A percentile compares a stretch with the other conserved stretches of the same genome.
phyloP scores from a whole-genome alignment of 2,888 invertebrate species.

The Tachina lurida region DNA sequence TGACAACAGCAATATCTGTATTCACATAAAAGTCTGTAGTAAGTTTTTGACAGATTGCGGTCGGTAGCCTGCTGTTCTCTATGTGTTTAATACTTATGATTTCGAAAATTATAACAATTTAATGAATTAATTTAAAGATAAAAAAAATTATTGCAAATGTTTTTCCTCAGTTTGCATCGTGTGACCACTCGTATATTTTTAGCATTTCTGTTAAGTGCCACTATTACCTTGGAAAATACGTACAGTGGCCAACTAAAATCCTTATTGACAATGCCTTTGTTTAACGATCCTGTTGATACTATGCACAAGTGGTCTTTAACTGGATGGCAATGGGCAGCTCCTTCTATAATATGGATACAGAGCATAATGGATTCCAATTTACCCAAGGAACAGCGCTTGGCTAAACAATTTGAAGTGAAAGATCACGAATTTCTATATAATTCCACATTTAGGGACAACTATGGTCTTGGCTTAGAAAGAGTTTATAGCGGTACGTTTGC shows the following conservation, averaged over 20 bases:
- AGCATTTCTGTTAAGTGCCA: slow-evolving; percentile 78
- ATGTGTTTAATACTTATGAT: too few relatives aligned
- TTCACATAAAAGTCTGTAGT: too few relatives aligned
- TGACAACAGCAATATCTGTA: too few relatives aligned
- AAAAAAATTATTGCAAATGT: too few relatives aligned
- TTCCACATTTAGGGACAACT: slow-evolving; percentile 76
- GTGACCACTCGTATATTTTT: slow-evolving; percentile 78
- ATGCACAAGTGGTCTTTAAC: slow-evolving; percentile 78
- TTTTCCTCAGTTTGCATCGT: slow-evolving; percentile 74
- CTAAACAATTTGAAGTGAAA: slow-evolving; percentile 77
- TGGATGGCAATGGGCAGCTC: slow-evolving; percentile 81
- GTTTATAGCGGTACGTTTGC: slow-evolving; percentile 77
- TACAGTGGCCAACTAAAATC: slow-evolving; percentile 82
- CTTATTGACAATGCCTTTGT: slow-evolving; percentile 79
- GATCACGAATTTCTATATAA: slow-evolving; percentile 78
- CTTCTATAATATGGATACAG: slow-evolving; percentile 79
- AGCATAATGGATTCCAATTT: slow-evolving; percentile 78
- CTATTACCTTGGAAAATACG: slow-evolving; percentile 80
- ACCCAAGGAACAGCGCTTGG: slow-evolving; percentile 77
- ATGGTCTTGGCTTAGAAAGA: slow-evolving; percentile 80
- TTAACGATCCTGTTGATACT: slow-evolving; percentile 78
- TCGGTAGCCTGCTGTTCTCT: too few relatives aligned
- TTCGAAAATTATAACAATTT: too few relatives aligned
- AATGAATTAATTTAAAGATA: too few relatives aligned
- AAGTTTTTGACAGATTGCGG: too few relatives aligned